Conservation (phyloP, 2,113 vertebrate species). For the Aviceda subcristata region DNA sequence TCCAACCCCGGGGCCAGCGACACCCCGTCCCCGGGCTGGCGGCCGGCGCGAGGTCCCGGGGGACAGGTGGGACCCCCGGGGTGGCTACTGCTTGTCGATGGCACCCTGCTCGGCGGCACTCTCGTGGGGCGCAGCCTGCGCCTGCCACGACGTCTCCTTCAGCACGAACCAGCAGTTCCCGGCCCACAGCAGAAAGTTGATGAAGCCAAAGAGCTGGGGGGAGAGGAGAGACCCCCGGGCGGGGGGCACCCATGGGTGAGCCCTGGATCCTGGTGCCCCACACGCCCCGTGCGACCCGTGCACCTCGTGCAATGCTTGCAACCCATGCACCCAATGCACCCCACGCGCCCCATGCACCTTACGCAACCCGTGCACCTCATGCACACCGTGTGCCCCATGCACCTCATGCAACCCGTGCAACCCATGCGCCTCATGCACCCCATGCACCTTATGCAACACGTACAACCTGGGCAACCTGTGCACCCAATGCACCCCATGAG, state of each 20-base stretch:
- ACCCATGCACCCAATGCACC: fast-evolving
- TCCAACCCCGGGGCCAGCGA: background rate
- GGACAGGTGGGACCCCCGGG: background rate
- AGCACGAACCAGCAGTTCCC: constrained; percentile 97
- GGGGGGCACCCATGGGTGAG: background rate
- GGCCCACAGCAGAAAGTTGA: constrained; percentile 92
- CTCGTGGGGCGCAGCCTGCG: constrained; percentile 63
- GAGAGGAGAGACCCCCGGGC: background rate
- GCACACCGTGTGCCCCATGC: too few relatives aligned
- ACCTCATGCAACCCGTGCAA: too few relatives aligned
- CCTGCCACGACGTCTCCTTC: constrained; percentile 91
- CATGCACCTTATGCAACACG: too few relatives aligned
- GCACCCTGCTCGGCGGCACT: constrained; percentile 73
- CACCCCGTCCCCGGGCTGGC: background rate
- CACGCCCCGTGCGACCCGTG: fast-evolving
- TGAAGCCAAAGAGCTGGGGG: constrained; percentile 90
- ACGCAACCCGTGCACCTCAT: fast-evolving
- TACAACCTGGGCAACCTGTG: too few relatives aligned
- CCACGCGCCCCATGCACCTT: fast-evolving
- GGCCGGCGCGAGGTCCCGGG: constrained; percentile 4
- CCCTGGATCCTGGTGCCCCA: too few relatives aligned
- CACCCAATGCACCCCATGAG: too few relatives aligned
- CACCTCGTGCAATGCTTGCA: too few relatives aligned
- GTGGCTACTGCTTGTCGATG: constrained; percentile 71
- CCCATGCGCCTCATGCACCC: too few relatives aligned